Percentiles rank a stretch among this genome's conserved stretches.
These are phyloP conservation scores for Hydractinia symbiolongicarpus DNA, from an alignment of 30 jellyfish, hydroid and myxozoan species.

Conservation along the genomic window DNA sequence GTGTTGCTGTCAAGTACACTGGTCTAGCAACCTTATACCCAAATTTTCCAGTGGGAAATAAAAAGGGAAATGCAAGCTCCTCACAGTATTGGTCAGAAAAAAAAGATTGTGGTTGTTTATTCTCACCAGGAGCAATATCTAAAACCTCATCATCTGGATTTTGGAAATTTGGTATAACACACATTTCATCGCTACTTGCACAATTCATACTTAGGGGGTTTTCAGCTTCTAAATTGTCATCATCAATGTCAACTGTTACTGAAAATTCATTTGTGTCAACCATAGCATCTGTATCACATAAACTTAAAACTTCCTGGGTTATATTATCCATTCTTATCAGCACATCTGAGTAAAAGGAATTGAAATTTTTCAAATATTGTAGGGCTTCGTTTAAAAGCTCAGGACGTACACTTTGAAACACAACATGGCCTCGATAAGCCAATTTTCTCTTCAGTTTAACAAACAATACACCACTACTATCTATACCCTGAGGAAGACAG, in stretches of 20 bases:
- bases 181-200: conserved; percentile 29
- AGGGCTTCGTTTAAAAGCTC: conserved; percentile 5
- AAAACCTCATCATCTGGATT: conserved; percentile 16
- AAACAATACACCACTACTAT: no score
- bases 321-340: conserved; percentile 17
- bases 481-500: conserved; percentile 1
- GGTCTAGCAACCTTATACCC: no score
- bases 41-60: conserved; percentile 36
- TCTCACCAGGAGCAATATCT: conserved; percentile 20
- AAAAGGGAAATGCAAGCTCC: conserved; percentile 27
- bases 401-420: conserved; percentile 23
- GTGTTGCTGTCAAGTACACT: conserved; percentile 1
- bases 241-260: conserved; percentile 19
- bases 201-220: conserved; percentile 15
- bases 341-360: neutral
- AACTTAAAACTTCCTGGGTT: neutral
- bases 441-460: neutral
- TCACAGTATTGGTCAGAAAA: no score
- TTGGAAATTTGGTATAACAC: conserved; percentile 15
- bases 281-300: conserved; percentile 13
- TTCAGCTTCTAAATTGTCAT: neutral
- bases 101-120: neutral
- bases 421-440: conserved; percentile 21
- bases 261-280: conserved; percentile 18
- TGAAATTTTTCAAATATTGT: neutral